Evolutionary conservation across 2,888 invertebrate genomes (phyloP).

Genomic region (Himalopsyche kuldschensis): DNA sequence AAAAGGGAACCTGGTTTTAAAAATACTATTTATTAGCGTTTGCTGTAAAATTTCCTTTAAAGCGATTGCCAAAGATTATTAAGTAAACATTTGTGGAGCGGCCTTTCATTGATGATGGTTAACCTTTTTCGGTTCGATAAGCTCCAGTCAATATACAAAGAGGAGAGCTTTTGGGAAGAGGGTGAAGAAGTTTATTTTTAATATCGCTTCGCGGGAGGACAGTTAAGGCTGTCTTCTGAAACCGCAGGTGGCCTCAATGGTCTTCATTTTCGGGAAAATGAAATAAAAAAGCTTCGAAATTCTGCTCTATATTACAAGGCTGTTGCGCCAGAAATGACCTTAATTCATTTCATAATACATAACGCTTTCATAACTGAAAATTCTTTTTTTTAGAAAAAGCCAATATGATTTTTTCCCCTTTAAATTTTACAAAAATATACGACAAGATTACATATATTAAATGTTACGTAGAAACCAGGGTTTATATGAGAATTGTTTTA

Average conservation of each 20-base stretch:
- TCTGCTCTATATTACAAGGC: neutral
- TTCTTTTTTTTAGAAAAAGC: too few relatives aligned
- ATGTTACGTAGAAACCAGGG: too few relatives aligned
- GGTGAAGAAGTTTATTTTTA: conserved; percentile 1
- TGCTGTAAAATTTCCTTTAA: neutral
- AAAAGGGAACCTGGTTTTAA: too few relatives aligned
- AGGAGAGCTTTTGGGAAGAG: neutral
- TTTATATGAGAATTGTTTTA: too few relatives aligned
- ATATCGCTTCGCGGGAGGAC: neutral
- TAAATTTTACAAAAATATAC: too few relatives aligned
- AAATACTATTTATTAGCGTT: neutral
- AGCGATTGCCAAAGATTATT: neutral
- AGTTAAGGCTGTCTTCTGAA: neutral
- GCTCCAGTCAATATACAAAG: neutral
- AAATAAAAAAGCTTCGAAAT: neutral
- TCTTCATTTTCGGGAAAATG: conserved; percentile 5
- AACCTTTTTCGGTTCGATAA: neutral
- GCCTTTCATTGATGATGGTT: neutral
- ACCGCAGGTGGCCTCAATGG: conserved; percentile 14
- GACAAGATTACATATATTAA: too few relatives aligned
- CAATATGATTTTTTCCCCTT: too few relatives aligned
- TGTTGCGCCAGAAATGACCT: neutral
- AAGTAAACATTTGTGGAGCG: neutral
- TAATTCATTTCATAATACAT: neutral
- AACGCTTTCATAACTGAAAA: neutral